Base-by-base conservation (phyloP, 2,113 vertebrate genomes). In the Ictidomys tridecemlineatus region DNA sequence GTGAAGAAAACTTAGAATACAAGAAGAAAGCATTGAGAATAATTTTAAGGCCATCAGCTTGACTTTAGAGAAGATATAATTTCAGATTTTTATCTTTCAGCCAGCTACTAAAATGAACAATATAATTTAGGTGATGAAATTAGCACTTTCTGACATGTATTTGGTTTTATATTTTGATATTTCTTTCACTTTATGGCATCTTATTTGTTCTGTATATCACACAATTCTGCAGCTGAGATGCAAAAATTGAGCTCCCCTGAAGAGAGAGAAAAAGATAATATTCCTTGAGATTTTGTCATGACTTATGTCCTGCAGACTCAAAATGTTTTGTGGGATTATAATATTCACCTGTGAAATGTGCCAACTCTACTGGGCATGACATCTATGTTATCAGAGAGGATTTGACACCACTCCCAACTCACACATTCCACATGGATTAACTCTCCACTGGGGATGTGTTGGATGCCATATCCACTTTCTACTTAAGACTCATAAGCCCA, bases 151-250 rank as follows among this genome's bases (percentile, higher is more conserved):
- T 79, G 56, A 13, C 48, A 84, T 69, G 26, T 86, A 48, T 77
- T 72, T 93, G 53, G 39, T 84, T 93, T 96, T 91, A 70, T 91
- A 74, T 93, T 92, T 97, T 82, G 26, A 85, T 95, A 76, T 48
- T 63, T 26, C 11, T 95, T 95, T 96, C 45, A 78, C 79, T 18
- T 85, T 85, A 80, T 86, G 63, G 42, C 30, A 76, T 93, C 22
- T 85, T 74, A 48, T 51, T 42, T 76, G 18, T 91, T 84, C 65
- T 74, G 87, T 28, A 84, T 56, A 78, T 61, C 65, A 26, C 65
- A 53, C 3, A 48, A 72, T 95, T 92, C 18, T 93, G 34, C 39
- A 84, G 42, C n/a, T 88, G 48, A 93, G 37, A 76, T 53, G 9
- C 18, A 96, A 91, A 93, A 94, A 30, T 58, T 72, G 73, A 94